Base-by-base conservation (phyloP, 2,888 invertebrate species). In the Molorchus minor region DNA sequence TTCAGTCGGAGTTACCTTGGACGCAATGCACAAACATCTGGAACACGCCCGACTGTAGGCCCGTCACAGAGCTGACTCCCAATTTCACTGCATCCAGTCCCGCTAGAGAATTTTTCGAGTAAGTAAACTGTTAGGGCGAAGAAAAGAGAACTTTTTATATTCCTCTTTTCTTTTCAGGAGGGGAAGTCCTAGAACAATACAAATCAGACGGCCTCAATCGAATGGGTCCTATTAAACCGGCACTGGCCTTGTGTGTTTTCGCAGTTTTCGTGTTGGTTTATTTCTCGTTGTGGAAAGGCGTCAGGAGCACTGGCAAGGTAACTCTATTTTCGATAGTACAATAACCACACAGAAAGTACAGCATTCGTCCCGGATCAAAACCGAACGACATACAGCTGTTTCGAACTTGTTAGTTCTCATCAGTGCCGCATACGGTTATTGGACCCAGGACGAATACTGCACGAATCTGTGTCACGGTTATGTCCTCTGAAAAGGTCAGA, bases 201-300 rank as follows among this genome's bases (percentile, higher is more conserved):
- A 86, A 86, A 76, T 90, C 94, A 1, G 85, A 89, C 65, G 96
- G 96, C 0, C 82, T 97, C 72, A 91, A 93, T 75, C 84, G 90
- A 75, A 88, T 97, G 85, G 97, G 96, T 1, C 89, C 92, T 17
- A 89, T 97, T 69, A 95, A 94, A 79, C 92, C 93, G 73, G 89
- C 94, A 5, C 84, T 97, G 67, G 95, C 95, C 0, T 83, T 94
- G 35, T 96, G 96, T 80, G 90, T 96, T 30, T 89, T 94, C 70
- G 89, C 93, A 2, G 96, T 97, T 57, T 97, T 96, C 81, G 83
- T 96, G 29, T 85, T 96, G 67, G 97, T 97, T 68, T 97, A 97
- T 82, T 97, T 97, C 84, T 94, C 96, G 0, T 82, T 98, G 5
- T 97, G 97, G 97, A 97, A 97, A 82, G 97, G 97, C 3, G 93